Conservation (phyloP, 53 echinoderm and acorn worm genomes). For the Henricia sp. region DNA sequence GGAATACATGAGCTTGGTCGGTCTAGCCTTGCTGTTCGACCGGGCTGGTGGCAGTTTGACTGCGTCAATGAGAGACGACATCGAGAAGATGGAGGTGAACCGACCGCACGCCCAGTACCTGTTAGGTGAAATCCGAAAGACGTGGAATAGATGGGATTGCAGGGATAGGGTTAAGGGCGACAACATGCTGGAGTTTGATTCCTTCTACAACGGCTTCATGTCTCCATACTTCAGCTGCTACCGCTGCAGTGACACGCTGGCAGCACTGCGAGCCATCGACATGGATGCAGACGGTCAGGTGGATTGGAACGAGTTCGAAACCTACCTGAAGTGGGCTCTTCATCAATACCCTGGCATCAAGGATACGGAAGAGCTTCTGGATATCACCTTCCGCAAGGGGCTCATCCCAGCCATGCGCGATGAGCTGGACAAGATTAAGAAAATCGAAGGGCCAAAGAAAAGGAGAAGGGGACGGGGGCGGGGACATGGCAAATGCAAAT, state of each 20-base stretch:
- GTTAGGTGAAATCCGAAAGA: conserved; percentile 10
- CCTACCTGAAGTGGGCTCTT: conserved; percentile 45
- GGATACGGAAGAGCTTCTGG: conserved; percentile 45
- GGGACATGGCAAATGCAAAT: too few species aligned
- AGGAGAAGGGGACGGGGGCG: too few species aligned
- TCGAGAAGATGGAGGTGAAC: conserved; percentile 6
- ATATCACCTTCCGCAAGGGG: conserved; percentile 63
- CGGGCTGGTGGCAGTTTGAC: conserved; percentile 60
- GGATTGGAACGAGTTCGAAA: conserved; percentile 57
- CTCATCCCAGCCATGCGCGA: conserved; percentile 71
- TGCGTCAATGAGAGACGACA: conserved; percentile 44
- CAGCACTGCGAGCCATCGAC: conserved; percentile 57
- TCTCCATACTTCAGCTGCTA: conserved; percentile 51
- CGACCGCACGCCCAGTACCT: conserved; percentile 15
- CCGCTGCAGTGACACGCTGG: conserved; percentile 60
- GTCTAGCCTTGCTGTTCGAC: conserved; percentile 69
- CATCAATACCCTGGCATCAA: conserved; percentile 25
- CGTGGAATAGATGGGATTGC: conserved; percentile 59
- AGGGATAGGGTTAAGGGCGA: conserved; percentile 54
- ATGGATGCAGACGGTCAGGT: conserved; percentile 56
- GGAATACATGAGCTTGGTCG: conserved; percentile 67
- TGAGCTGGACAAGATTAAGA: background rate
- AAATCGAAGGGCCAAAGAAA: background rate
- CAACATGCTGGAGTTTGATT: conserved; percentile 29
- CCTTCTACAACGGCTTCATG: conserved; percentile 55